Evolutionary conservation across 37 sponge, comb jelly and placozoan species (phyloP).

Genomic region (Halisarca cf. caerulea): DNA sequence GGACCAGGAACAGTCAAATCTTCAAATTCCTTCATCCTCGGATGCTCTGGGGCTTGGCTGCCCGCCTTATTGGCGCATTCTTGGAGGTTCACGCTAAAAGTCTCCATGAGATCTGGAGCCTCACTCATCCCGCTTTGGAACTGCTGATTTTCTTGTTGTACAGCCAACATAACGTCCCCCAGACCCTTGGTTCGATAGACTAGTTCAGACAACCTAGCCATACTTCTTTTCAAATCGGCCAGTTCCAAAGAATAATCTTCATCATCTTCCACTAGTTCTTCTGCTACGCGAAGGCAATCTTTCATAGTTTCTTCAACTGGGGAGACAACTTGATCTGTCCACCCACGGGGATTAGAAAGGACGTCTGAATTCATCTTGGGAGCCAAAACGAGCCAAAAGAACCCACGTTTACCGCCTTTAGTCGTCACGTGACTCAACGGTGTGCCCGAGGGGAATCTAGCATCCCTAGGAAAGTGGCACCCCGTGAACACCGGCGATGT

Average conservation of each 20-base stretch:
- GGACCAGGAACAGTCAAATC: neutral
- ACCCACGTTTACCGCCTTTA: too few relatives aligned
- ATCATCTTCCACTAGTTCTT: neutral
- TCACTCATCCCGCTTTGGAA: neutral
- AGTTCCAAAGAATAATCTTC: neutral
- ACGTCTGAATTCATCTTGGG: neutral
- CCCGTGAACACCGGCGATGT: too few relatives aligned
- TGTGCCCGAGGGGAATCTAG: too few relatives aligned
- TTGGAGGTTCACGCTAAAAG: neutral
- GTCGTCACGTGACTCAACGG: too few relatives aligned
- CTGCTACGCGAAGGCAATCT: constrained; percentile 7
- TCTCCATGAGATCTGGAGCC: neutral
- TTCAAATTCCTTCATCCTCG: neutral
- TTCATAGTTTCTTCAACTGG: constrained; percentile 3
- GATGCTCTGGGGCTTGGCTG: neutral
- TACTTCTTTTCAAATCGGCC: neutral
- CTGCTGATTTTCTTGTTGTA: neutral
- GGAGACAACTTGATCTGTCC: neutral
- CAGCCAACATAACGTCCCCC: neutral
- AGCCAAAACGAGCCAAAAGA: too few relatives aligned
- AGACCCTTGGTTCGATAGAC: neutral
- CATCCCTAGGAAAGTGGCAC: too few relatives aligned
- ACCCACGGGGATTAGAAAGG: constrained; percentile 1
- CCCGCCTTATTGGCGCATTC: neutral
- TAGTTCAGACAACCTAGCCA: neutral